Percentiles rank a stretch among this genome's conserved stretches.
Evolutionary conservation across 2,113 vertebrate genomes (phyloP).

Genomic region (human): DNA sequence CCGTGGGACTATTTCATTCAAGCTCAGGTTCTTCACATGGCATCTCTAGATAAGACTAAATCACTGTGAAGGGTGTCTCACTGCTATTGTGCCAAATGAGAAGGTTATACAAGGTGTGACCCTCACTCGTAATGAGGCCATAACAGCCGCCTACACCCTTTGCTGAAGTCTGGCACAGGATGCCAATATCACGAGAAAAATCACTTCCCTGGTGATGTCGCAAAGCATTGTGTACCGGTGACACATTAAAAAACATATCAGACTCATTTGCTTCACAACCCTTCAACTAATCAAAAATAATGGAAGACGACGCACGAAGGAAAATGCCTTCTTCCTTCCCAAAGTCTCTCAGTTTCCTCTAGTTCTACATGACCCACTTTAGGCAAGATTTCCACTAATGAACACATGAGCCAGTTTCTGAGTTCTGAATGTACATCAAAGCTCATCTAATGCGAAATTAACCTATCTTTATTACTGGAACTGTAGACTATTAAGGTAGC

Average conservation of each 20-base stretch:
- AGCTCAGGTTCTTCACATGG: background rate
- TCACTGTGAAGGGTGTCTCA: background rate
- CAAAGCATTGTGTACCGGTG: background rate
- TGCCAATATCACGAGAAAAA: background rate
- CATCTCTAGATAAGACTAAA: background rate
- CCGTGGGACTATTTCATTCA: background rate
- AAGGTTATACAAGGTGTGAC: background rate
- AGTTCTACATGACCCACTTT: constrained; percentile 72
- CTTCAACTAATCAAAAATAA: constrained; percentile 47
- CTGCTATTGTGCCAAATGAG: background rate
- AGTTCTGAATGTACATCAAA: constrained; percentile 71
- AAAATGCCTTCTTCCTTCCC: constrained; percentile 18
- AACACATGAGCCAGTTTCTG: constrained; percentile 75
- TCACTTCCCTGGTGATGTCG: background rate
- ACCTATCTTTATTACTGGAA: constrained; percentile 78
- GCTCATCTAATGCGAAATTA: constrained; percentile 78
- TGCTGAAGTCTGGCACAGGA: background rate
- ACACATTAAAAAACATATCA: background rate
- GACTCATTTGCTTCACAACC: background rate
- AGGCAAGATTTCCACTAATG: constrained; percentile 73
- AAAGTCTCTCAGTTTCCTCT: constrained; percentile 60
- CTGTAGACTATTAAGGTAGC: constrained; percentile 71
- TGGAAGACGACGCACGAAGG: background rate
- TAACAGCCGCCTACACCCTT: background rate
- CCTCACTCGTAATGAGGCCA: background rate